Conservation (phyloP, 2,888 invertebrate genomes). For the Chaetogeoica ovagalla region DNA sequence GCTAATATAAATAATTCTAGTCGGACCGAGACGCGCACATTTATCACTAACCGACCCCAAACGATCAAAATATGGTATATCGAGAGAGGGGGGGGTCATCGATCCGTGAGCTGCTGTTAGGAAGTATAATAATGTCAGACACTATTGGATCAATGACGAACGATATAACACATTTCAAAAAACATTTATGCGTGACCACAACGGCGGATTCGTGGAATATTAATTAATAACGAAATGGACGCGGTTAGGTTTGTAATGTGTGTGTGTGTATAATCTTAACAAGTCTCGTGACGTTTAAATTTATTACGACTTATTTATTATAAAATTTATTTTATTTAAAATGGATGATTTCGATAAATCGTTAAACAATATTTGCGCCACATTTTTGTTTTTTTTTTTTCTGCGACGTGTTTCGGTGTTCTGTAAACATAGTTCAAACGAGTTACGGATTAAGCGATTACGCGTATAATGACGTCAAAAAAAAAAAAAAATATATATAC, state of each 20-base stretch:
- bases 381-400: not conserved
- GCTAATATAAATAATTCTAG: not conserved
- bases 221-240: constrained; percentile 20
- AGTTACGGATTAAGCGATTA: not conserved
- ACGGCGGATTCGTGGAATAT: constrained; percentile 17
- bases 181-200: not conserved
- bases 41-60: constrained; percentile 23
- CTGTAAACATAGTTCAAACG: constrained; percentile 13
- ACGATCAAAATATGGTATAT: not conserved
- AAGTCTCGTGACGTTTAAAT: not conserved
- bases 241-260: too few species aligned
- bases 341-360: constrained; percentile 8
- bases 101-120: not conserved
- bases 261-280: constrained; percentile 3
- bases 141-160: constrained; percentile 13
- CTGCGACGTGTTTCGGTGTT: not conserved
- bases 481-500: too few species aligned
- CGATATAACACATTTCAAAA: constrained; percentile 4
- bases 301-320: too few species aligned
- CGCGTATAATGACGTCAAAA: not conserved
- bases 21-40: not conserved
- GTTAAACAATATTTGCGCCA: not conserved
- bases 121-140: not conserved
- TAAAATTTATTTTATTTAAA: too few species aligned
- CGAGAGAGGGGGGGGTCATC: too few species aligned